Percentiles rank a stretch among this genome's conserved stretches.
These are phyloP conservation scores for Neocrepidodera transversa DNA, from an alignment of 2,888 invertebrate species.

Conservation along the genomic window DNA sequence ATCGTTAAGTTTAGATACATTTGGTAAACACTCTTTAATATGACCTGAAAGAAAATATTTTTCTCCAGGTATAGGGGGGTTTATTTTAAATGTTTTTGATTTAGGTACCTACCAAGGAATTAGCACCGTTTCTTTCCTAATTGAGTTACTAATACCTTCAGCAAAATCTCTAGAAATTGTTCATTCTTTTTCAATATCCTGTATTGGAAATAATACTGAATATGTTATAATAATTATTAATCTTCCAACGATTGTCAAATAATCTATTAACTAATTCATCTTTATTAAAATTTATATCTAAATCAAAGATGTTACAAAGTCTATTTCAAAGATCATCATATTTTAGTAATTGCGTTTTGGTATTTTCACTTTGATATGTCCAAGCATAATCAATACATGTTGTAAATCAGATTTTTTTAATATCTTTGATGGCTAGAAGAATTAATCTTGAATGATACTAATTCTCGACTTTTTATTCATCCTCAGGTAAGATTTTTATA, in stretches of 20 bases:
- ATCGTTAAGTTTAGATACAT: constrained; percentile 50
- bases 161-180: constrained; percentile 81
- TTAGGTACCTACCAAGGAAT: constrained; percentile 77
- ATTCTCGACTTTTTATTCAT: constrained; percentile 62
- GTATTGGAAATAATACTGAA: constrained; percentile 78
- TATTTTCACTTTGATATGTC: constrained; percentile 77
- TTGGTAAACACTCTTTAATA: constrained; percentile 72
- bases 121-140: constrained; percentile 69
- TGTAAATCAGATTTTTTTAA: constrained; percentile 69
- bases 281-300: constrained; percentile 50
- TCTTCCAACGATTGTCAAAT: constrained; percentile 77
- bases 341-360: constrained; percentile 68
- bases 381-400: constrained; percentile 91
- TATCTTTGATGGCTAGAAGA: constrained; percentile 69
- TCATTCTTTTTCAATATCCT: constrained; percentile 68
- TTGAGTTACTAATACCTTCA: constrained; percentile 66
- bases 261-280: constrained; percentile 67
- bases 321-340: constrained; percentile 73
- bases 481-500: constrained; percentile 61
- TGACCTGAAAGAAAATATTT: constrained; percentile 79
- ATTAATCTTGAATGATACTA: constrained; percentile 70
- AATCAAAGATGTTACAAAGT: constrained; percentile 76
- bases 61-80: constrained; percentile 61
- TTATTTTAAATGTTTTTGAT: constrained; percentile 64
- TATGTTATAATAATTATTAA: constrained; percentile 82